These are phyloP conservation scores for Leptura quadrifasciata DNA, from an alignment of 2,888 invertebrate genomes.

Conservation along the genomic window DNA sequence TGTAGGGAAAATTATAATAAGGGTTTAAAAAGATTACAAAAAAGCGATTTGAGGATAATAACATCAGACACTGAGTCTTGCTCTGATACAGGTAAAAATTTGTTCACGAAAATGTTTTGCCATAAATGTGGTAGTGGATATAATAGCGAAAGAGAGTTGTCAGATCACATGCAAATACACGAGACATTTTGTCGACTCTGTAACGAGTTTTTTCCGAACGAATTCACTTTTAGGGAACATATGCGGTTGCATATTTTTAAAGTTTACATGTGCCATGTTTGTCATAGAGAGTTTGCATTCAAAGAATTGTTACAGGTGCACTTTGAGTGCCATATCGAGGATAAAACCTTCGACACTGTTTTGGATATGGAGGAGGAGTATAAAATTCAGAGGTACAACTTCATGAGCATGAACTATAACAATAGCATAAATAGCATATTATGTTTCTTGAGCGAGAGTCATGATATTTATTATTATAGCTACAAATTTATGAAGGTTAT, in stretches of 20 bases:
- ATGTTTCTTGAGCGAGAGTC: slow-evolving; percentile 58
- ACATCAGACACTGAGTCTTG: slow-evolving; percentile 64
- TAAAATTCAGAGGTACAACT: slow-evolving; percentile 52
- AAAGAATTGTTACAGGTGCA: slow-evolving; percentile 60
- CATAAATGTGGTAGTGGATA: slow-evolving; percentile 64
- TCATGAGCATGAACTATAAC: slow-evolving; percentile 51
- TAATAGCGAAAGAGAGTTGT: slow-evolving; percentile 57
- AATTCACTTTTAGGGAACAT: slow-evolving; percentile 59
- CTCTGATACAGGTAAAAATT: slow-evolving; percentile 59
- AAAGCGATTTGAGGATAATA: slow-evolving; percentile 52
- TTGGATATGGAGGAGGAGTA: slow-evolving; percentile 65
- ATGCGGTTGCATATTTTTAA: slow-evolving; percentile 60
- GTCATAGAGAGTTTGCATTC: slow-evolving; percentile 60
- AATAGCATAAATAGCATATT: slow-evolving; percentile 60
- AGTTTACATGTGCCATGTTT: slow-evolving; percentile 64
- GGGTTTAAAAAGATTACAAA: slow-evolving; percentile 38
- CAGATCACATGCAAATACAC: slow-evolving; percentile 62
- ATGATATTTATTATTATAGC: slow-evolving; percentile 53
- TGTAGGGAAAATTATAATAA: slow-evolving; percentile 52
- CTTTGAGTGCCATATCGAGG: slow-evolving; percentile 63
- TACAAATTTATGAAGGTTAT: slow-evolving; percentile 58
- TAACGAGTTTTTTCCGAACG: slow-evolving; percentile 57
- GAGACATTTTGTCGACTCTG: slow-evolving; percentile 63
- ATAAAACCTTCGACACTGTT: slow-evolving; percentile 61
- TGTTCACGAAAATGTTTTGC: slow-evolving; percentile 60